Conservation (phyloP, 2,797 vertebrate genomes). For the Anguilla obscura region DNA sequence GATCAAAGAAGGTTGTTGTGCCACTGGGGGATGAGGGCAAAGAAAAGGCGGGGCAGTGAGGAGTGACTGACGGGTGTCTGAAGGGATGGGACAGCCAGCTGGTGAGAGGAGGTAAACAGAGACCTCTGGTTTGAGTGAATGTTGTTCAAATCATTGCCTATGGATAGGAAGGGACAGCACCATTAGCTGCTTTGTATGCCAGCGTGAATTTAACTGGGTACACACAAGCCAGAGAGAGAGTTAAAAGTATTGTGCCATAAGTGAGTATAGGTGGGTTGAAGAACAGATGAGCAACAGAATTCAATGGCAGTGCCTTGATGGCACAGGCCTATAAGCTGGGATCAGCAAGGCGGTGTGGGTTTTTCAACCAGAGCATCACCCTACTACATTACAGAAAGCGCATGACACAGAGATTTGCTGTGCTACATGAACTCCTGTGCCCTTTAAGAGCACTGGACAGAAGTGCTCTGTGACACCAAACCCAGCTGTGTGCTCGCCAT, state of each 20-base stretch:
- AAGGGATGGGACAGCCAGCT: neutral
- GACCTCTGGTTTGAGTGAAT: neutral
- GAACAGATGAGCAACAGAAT: neutral
- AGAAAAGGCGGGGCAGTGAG: too few relatives aligned
- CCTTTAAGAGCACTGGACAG: neutral
- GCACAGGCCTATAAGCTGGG: neutral
- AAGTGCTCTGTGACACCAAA: neutral
- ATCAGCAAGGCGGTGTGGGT: neutral
- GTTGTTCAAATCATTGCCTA: neutral
- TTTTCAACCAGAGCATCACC: neutral
- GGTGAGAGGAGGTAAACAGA: neutral
- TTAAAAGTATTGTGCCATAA: neutral
- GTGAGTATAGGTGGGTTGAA: neutral
- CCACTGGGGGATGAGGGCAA: too few relatives aligned
- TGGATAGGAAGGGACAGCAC: neutral
- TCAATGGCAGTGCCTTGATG: neutral
- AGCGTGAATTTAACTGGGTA: neutral
- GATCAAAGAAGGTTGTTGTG: too few relatives aligned
- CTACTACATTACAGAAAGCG: neutral
- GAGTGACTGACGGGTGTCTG: too few relatives aligned
- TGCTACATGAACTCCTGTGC: neutral
- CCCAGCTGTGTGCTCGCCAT: neutral
- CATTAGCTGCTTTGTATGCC: neutral
- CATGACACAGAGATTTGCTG: neutral
- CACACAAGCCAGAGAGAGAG: neutral